Evolutionary conservation across 2,888 invertebrate species (phyloP).

Genomic region (Leptinotarsa tumamoca): DNA sequence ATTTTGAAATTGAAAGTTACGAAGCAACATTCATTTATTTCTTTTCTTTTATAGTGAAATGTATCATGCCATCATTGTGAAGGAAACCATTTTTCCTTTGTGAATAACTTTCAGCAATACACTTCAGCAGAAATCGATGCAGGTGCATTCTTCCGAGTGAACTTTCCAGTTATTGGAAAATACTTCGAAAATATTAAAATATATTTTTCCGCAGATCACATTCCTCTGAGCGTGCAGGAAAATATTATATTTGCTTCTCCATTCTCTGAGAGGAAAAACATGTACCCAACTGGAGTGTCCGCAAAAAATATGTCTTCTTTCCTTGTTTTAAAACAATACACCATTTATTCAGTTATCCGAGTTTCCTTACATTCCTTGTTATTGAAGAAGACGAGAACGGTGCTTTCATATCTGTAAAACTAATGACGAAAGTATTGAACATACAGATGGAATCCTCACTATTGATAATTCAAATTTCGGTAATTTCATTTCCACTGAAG

Average conservation of each 20-base stretch:
- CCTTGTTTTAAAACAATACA: too few species aligned
- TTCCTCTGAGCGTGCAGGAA: background rate
- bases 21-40: background rate
- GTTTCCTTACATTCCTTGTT: too few species aligned
- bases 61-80: background rate
- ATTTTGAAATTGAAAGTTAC: too few species aligned
- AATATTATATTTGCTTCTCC: background rate
- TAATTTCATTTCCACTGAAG: too few species aligned
- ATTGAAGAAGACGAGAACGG: too few species aligned
- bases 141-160: conserved; percentile 1
- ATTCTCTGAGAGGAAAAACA: too few species aligned
- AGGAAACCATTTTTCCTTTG: background rate
- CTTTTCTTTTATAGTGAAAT: background rate
- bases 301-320: background rate
- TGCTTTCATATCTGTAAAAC: too few species aligned
- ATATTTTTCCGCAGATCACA: background rate
- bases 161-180: conserved; percentile 8
- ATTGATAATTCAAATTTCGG: too few species aligned
- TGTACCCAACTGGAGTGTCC: background rate
- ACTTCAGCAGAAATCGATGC: background rate
- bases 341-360: too few species aligned
- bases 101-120: background rate
- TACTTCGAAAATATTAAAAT: background rate
- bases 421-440: too few species aligned
- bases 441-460: too few species aligned